These are phyloP conservation scores for Agriopis leucophaearia DNA, from an alignment of 2,888 invertebrate genomes.

Conservation along the genomic window DNA sequence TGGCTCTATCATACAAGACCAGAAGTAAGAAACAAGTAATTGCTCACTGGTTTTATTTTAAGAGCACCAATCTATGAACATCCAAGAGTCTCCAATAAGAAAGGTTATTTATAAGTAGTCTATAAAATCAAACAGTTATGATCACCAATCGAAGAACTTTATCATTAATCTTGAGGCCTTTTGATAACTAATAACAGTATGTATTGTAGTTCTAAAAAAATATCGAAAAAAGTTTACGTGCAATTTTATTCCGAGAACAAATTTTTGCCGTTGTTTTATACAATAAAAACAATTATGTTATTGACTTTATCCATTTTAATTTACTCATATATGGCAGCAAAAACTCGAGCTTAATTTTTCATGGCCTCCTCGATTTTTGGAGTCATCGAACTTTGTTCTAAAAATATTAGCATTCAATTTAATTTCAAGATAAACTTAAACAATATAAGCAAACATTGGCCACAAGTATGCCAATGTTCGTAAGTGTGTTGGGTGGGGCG, in stretches of 20 bases:
- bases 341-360: background rate
- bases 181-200: constrained; percentile 2
- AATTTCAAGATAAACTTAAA: constrained; percentile 5
- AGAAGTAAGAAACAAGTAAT: constrained; percentile 1
- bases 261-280: background rate
- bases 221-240: background rate
- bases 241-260: background rate
- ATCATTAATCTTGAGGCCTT: constrained; percentile 8
- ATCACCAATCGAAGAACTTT: constrained; percentile 8
- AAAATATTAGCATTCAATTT: constrained; percentile 19
- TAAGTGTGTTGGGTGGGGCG: constrained; percentile 55
- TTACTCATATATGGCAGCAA: background rate
- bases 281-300: background rate
- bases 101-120: constrained; percentile 1
- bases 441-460: constrained; percentile 43
- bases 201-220: background rate
- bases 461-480: constrained; percentile 55
- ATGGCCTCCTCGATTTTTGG: background rate
- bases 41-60: background rate
- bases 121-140: constrained; percentile 23
- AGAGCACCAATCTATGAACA: background rate
- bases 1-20: constrained; percentile 6
- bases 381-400: constrained; percentile 19
- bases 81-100: background rate
- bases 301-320: background rate